phyloP scores from a whole-genome alignment of 2,113 vertebrate genomes.

The Gadus macrocephalus region DNA sequence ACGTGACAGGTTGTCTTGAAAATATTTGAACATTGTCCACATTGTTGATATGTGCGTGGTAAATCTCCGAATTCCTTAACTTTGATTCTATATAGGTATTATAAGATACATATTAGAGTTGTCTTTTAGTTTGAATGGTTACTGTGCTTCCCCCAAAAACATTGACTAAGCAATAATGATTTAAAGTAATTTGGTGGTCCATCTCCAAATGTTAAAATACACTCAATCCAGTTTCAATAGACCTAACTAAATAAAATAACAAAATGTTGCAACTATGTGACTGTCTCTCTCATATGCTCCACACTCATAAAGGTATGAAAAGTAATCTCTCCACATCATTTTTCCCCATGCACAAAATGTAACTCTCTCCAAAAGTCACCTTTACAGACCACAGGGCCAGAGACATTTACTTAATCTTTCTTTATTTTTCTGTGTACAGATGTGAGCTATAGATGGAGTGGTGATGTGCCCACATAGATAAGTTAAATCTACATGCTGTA shows the following conservation, averaged over 20 bases:
- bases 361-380: neutral
- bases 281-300: neutral
- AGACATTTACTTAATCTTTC: conserved; percentile 24
- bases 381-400: conserved; percentile 40
- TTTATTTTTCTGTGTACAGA: conserved; percentile 38
- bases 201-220: too few species aligned
- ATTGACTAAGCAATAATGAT: conserved; percentile 8
- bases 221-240: too few species aligned
- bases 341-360: conserved; percentile 26
- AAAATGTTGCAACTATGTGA: too few species aligned
- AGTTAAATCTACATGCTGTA: neutral
- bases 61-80: conserved; percentile 14
- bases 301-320: neutral
- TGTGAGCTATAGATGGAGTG: conserved; percentile 30
- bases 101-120: conserved; percentile 3
- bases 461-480: conserved; percentile 5
- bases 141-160: neutral
- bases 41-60: neutral
- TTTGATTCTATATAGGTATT: neutral
- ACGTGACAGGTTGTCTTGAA: neutral
- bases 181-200: too few species aligned
- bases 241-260: too few species aligned
- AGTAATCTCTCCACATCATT: neutral
- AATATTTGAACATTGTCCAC: too few species aligned
- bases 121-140: conserved; percentile 13